Conservation (phyloP, 2,113 vertebrate species). For the Oncorhynchus kisutch region DNA sequence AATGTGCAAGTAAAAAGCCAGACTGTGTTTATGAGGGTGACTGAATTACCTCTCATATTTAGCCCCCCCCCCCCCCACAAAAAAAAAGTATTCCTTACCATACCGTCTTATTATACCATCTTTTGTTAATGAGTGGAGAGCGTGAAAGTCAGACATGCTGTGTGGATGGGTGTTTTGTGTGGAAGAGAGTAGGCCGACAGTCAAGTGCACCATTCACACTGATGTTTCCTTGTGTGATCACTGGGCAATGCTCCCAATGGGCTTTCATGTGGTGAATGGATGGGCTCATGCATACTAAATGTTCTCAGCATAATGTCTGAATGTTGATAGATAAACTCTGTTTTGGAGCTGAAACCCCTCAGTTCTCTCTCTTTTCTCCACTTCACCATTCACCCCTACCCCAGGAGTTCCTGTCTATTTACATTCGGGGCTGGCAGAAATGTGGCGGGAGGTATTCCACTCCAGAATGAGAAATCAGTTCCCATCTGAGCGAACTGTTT, state of each 20-base stretch:
- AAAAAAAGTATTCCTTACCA: no score
- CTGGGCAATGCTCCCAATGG: no score
- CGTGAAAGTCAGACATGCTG: background rate
- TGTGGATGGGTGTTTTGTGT: background rate
- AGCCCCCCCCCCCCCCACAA: no score
- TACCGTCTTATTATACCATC: no score
- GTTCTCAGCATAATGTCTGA: background rate
- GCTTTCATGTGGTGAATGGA: background rate
- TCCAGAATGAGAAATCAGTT: conserved; percentile 55
- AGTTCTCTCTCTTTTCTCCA: conserved; percentile 45
- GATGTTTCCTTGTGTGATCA: conserved; percentile 1
- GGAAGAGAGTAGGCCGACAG: background rate
- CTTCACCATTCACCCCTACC: conserved; percentile 49
- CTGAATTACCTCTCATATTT: background rate
- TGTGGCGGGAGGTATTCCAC: conserved; percentile 65
- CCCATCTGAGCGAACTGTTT: conserved; percentile 59
- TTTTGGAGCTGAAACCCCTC: conserved; percentile 44
- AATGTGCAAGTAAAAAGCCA: background rate
- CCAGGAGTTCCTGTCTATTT: conserved; percentile 64
- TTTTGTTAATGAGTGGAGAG: background rate
- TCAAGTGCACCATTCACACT: conserved; percentile 6
- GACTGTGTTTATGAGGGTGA: background rate
- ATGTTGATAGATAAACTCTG: conserved; percentile 43
- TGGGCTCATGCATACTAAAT: background rate
- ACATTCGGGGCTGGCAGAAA: conserved; percentile 60